Base-by-base conservation (phyloP, 2,113 vertebrate species). In the Aldabrachelys gigantea region DNA sequence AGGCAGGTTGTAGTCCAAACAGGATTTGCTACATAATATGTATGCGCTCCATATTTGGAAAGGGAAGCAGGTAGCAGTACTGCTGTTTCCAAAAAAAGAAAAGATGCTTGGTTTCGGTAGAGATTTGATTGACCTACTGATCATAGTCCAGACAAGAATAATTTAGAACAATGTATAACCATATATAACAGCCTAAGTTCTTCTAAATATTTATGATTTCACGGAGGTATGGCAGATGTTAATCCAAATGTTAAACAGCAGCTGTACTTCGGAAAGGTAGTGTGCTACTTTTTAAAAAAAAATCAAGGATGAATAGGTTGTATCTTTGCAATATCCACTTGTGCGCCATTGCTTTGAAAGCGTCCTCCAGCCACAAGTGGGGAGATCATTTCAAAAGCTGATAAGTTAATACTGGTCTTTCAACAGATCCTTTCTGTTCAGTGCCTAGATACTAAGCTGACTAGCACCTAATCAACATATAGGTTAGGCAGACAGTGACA, bases 11-110 rank as follows among this genome's bases (percentile, higher is more conserved):
- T 49, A 17, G 80, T 78, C 72, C 80, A 88, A 85, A 82, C 52
- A 93, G 38, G 22, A 80, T 95, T 93, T 93, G 54, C 87, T 94
- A 24, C 81, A 72, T 95, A 50, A 5, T 41, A 44, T 80, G 31
- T 80, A 22, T 44, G 85, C 80, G 17, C 54, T 93, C 69, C 85
- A 59, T 96, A 96, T 93, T 82, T 94, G 85, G 76, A 90, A 94
- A 49, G 41, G 11, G 59, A 82, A 78, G 29, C 83, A 88, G 76
- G 24, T 49, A 85, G 29, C 59, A 29, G 17, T 81, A 22, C 31
- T 75, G 87, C 82, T 87, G 41, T 59, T 87, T 95, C 78, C 65
- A 62, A 89, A 41, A 78, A 35, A 47, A 87, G 76, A 93, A 95
- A 93, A 90, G 50, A 83, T 6, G 2, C 8, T 13, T 89, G 52